Percentiles rank a stretch among this genome's conserved stretches.
Evolutionary conservation across 2,888 invertebrate species (phyloP).

Genomic region (Netelia melanura): DNA sequence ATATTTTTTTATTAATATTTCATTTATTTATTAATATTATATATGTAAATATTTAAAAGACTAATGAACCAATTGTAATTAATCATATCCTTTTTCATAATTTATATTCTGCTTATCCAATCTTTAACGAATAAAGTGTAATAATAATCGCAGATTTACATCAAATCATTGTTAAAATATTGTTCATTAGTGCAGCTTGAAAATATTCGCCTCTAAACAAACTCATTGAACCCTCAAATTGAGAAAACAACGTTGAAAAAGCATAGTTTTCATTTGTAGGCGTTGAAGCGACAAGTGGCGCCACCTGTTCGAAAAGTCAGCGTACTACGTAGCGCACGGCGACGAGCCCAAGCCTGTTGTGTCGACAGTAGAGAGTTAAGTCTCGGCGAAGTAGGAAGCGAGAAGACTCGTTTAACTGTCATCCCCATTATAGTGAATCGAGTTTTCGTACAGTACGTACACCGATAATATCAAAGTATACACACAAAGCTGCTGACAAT

Average conservation of each 20-base stretch:
- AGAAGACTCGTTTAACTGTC: slow-evolving; percentile 7
- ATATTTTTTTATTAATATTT: no score
- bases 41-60: no score
- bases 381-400: background rate
- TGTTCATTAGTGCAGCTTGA: no score
- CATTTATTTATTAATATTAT: no score
- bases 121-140: no score
- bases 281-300: slow-evolving; percentile 62
- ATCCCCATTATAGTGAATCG: slow-evolving; percentile 30
- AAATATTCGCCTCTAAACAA: background rate
- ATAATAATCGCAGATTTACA: no score
- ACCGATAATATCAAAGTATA: slow-evolving; percentile 2
- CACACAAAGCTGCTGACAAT: background rate
- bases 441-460: slow-evolving; percentile 5
- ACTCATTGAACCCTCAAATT: background rate
- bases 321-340: slow-evolving; percentile 33
- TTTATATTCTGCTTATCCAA: no score
- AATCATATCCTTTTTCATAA: no score
- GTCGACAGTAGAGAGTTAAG: slow-evolving; percentile 43
- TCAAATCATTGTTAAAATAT: no score
- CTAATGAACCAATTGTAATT: no score
- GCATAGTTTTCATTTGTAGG: background rate
- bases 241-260: background rate
- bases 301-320: slow-evolving; percentile 60
- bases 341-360: slow-evolving; percentile 48